phyloP scores from a whole-genome alignment of 2,113 vertebrate species.

The Paradoxurus hermaphroditus region DNA sequence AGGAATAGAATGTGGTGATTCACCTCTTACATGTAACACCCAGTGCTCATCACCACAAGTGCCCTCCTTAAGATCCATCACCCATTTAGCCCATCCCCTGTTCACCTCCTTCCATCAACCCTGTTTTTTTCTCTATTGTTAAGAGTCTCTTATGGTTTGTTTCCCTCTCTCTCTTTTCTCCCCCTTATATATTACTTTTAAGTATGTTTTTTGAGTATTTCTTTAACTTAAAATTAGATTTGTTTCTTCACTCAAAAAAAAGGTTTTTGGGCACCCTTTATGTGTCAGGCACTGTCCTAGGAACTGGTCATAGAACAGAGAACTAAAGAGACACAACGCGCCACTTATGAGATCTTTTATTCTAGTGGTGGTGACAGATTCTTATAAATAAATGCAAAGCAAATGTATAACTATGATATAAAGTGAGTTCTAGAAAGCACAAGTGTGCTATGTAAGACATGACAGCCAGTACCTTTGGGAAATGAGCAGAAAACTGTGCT shows the following conservation, averaged over 20 bases:
- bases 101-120: too few species aligned
- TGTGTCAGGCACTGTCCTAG: background rate
- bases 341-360: background rate
- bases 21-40: too few species aligned
- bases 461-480: background rate
- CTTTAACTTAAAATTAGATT: background rate
- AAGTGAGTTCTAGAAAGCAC: background rate
- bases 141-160: background rate
- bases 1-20: too few species aligned
- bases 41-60: too few species aligned
- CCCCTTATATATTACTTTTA: background rate
- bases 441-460: background rate
- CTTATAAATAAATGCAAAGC: background rate
- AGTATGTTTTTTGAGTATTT: background rate
- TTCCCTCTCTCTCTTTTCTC: too few species aligned
- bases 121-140: too few species aligned
- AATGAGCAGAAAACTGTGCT: background rate
- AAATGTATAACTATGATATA: background rate
- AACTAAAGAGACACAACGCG: background rate
- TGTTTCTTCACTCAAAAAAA: background rate
- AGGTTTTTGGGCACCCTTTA: background rate
- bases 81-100: too few species aligned
- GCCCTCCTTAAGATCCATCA: too few species aligned
- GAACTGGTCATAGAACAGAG: background rate
- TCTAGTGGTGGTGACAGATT: background rate